phyloP scores from a whole-genome alignment of 2,113 vertebrate genomes.

The Microcebus lehilahytsara region DNA sequence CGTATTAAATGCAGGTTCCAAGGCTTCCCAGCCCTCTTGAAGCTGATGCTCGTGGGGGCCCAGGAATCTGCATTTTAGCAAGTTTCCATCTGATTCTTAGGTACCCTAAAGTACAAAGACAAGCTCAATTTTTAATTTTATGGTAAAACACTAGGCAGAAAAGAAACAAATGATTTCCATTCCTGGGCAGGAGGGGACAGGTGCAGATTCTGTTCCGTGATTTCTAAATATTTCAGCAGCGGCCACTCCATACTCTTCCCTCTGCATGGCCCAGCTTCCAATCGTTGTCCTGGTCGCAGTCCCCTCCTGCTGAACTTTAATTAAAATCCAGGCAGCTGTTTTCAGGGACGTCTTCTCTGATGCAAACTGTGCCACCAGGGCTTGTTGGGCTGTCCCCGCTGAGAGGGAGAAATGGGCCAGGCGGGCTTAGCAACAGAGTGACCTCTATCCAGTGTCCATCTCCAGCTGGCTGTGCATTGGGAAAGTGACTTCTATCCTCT shows the following conservation, averaged over 20 bases:
- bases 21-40: accelerated
- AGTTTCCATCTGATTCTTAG: neutral
- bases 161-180: neutral
- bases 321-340: constrained; percentile 42
- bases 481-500: neutral
- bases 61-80: neutral
- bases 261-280: accelerated
- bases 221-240: neutral
- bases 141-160: accelerated
- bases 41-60: accelerated
- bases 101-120: accelerated
- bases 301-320: neutral
- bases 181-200: neutral
- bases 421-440: neutral
- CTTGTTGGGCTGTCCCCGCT: accelerated
- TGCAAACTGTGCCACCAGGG: accelerated
- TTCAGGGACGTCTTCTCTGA: accelerated
- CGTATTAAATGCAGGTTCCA: neutral
- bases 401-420: accelerated
- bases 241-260: neutral
- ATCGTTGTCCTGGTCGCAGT: neutral
- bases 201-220: accelerated
- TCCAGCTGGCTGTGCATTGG: neutral
- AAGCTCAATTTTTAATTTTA: neutral
- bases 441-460: neutral